phyloP scores from a whole-genome alignment of 2,113 vertebrate species.

The Lynx canadensis region DNA sequence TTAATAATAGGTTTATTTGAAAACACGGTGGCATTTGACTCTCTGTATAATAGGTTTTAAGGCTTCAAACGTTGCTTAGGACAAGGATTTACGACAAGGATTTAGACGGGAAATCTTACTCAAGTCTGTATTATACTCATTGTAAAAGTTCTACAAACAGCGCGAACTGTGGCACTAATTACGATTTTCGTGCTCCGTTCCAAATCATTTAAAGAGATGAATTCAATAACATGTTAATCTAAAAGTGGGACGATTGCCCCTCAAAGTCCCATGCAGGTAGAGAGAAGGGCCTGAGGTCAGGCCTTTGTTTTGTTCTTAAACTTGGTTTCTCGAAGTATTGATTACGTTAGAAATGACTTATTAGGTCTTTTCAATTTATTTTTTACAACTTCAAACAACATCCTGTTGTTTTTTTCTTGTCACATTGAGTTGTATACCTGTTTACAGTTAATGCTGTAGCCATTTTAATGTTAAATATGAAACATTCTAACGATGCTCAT shows the following conservation, averaged over 20 bases:
- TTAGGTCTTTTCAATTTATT: background rate
- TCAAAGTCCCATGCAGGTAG: background rate
- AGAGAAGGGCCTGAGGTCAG: background rate
- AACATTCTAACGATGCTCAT: background rate
- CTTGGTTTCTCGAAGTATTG: conserved; percentile 21
- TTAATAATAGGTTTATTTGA: background rate
- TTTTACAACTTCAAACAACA: background rate
- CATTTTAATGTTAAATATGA: background rate
- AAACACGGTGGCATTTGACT: background rate
- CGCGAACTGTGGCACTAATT: background rate
- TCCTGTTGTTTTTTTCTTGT: background rate
- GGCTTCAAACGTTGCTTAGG: background rate
- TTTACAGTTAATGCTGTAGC: background rate
- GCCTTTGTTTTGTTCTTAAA: background rate
- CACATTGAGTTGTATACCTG: background rate
- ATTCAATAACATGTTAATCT: background rate
- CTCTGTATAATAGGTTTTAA: background rate
- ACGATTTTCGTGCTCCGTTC: background rate
- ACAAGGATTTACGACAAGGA: background rate
- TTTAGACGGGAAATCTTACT: background rate
- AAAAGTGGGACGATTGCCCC: background rate
- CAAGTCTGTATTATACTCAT: background rate
- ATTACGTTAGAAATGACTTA: background rate
- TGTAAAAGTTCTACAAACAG: background rate
- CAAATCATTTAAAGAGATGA: background rate